Conservation (phyloP, 2,113 vertebrate species). For the Trogon melanurus region DNA sequence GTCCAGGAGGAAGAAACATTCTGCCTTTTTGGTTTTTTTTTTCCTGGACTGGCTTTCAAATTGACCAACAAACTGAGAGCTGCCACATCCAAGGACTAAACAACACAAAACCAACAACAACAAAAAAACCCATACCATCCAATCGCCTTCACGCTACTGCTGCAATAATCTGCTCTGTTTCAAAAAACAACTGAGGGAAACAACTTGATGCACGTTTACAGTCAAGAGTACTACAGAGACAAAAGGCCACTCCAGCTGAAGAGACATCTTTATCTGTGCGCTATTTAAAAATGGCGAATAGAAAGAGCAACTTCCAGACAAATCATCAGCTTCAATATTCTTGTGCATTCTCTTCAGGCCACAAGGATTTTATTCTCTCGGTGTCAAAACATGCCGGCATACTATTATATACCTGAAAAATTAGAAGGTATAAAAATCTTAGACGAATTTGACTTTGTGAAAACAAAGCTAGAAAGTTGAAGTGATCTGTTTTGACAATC, state of each 20-base stretch:
- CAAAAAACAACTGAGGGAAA: background rate
- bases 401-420: background rate
- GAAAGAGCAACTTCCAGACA: background rate
- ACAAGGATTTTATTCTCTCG: background rate
- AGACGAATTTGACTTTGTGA: background rate
- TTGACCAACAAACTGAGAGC: background rate
- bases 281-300: background rate
- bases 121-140: background rate
- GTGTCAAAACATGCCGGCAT: background rate
- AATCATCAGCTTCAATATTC: background rate
- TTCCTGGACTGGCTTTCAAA: background rate
- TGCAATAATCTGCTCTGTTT: background rate
- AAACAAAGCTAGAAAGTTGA: background rate
- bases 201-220: background rate
- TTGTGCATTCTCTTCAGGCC: background rate
- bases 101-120: background rate
- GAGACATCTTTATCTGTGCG: background rate
- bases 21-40: background rate
- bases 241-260: constrained; percentile 12
- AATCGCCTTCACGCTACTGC: background rate
- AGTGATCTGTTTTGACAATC: background rate
- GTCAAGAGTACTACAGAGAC: background rate
- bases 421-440: background rate
- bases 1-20: background rate
- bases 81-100: background rate